Percentiles rank a stretch among this genome's conserved stretches.
Evolutionary conservation across 2,888 invertebrate genomes (phyloP).

Genomic region (Leptinotarsa rubiginosa): DNA sequence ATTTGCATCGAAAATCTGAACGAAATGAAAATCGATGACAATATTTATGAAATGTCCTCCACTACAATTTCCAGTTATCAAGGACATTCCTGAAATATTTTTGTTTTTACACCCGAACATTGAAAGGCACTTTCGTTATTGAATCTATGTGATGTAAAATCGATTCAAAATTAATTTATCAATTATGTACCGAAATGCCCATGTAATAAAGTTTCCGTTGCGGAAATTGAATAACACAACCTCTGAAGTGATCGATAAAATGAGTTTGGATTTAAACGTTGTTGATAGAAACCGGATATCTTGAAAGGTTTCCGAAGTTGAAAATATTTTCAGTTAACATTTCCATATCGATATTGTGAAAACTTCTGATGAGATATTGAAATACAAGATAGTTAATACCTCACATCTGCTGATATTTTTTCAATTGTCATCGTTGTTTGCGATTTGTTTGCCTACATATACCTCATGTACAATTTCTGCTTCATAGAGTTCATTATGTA

Average conservation of each 20-base stretch:
- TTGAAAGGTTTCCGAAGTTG: neutral
- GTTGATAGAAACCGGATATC: neutral
- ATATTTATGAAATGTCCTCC: too few relatives aligned
- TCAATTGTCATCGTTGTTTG: too few relatives aligned
- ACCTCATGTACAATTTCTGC: too few relatives aligned
- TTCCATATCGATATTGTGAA: too few relatives aligned
- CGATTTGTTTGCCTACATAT: too few relatives aligned
- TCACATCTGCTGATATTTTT: too few relatives aligned
- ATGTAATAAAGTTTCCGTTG: neutral
- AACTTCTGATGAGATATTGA: too few relatives aligned
- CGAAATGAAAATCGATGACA: too few relatives aligned
- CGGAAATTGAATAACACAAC: slow-evolving; percentile 12
- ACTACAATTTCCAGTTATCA: neutral
- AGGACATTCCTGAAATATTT: neutral
- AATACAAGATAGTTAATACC: too few relatives aligned
- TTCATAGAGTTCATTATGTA: too few relatives aligned
- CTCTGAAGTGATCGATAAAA: neutral
- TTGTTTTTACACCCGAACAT: neutral
- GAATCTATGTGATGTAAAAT: neutral
- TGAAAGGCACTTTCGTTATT: slow-evolving; percentile 5
- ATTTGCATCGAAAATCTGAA: too few relatives aligned
- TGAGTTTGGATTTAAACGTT: neutral
- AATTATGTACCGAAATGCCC: slow-evolving; percentile 2
- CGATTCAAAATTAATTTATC: slow-evolving; percentile 7
- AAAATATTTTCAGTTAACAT: neutral